Base-by-base conservation (phyloP, 2,113 vertebrate genomes). In the Circaetus cinerascens region DNA sequence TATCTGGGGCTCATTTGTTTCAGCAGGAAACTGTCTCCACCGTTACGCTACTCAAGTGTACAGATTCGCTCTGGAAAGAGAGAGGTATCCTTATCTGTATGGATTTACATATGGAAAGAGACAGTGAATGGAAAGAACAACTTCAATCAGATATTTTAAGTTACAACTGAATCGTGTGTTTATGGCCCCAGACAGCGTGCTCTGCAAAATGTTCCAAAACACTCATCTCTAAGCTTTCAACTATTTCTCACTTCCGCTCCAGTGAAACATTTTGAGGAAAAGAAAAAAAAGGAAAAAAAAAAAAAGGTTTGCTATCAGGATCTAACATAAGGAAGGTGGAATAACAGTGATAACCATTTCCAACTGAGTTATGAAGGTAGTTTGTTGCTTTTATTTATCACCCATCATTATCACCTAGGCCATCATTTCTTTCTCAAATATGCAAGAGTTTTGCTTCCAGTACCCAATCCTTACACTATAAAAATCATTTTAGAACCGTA, bases 111-210 rank as follows among this genome's bases (percentile, higher is more conserved):
- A 90, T 38, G 92, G 91, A 84, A 86, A 79, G 85, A 92, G 59
- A 36, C 22, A 18, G 62, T 86, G 86, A 95, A 88, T 73, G 93
- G 93, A 96, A 97, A 94, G 93, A 96, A 92, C 76, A 67, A 87
- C 77, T 95, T 91, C 88, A 86, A 27, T 84, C 77, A 64, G 85
- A 63, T 72, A 95, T 96, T 96, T 96, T 92, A 87, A 75, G 67
- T 86, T 92, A 93, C 90, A 91, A 60, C 72, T 63, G 83, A 89
- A 76, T 80, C 1, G 25, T 50, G 59, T 53, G 43, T 88, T 86
- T 90, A 76, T 84, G 84, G 93, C 40, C 59, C 23, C 67, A 93
- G 93, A 68, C 60, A 84, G 38, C 2, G 8, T 68, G 40, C 64
- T 94, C 83, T 68, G 91, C 63, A 79, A 67, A 84, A 72, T 64